These are phyloP conservation scores for Zoanthus sociatus DNA, from an alignment of 92 coral and sea anemone species.

Conservation along the genomic window DNA sequence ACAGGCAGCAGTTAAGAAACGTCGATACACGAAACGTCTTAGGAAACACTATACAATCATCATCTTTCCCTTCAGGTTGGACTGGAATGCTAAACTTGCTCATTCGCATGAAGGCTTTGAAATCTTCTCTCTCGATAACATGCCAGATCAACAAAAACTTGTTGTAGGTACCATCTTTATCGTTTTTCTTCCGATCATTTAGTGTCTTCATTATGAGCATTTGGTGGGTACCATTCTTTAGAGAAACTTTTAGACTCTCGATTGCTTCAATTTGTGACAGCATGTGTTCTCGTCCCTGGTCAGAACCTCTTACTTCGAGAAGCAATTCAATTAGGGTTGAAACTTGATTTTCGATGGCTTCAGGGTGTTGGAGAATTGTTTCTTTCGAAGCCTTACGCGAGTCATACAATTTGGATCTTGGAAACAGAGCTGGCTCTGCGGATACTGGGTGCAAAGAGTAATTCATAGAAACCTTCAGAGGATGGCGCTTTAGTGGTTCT, in stretches of 20 bases:
- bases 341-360: constrained; percentile 53
- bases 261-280: constrained; percentile 57
- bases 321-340: constrained; percentile 55
- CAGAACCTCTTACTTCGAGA: constrained; percentile 55
- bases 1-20: neutral
- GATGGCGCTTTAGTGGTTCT: neutral
- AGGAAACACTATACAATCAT: constrained; percentile 59
- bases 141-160: constrained; percentile 57
- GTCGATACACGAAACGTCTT: constrained; percentile 28
- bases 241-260: constrained; percentile 38
- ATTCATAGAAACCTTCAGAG: neutral
- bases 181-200: neutral
- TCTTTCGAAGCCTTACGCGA: constrained; percentile 18
- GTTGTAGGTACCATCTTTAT: constrained; percentile 54
- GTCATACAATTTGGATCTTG: neutral
- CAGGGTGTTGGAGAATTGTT: constrained; percentile 43
- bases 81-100: constrained; percentile 56
- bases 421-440: neutral
- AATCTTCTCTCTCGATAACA: constrained; percentile 58
- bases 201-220: neutral
- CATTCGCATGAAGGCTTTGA: constrained; percentile 53
- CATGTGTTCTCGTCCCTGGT: constrained; percentile 44
- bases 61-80: constrained; percentile 59
- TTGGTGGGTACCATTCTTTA: constrained; percentile 62
- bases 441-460: neutral